phyloP scores from a whole-genome alignment of 2,113 vertebrate species.

The Mesocricetus auratus region DNA sequence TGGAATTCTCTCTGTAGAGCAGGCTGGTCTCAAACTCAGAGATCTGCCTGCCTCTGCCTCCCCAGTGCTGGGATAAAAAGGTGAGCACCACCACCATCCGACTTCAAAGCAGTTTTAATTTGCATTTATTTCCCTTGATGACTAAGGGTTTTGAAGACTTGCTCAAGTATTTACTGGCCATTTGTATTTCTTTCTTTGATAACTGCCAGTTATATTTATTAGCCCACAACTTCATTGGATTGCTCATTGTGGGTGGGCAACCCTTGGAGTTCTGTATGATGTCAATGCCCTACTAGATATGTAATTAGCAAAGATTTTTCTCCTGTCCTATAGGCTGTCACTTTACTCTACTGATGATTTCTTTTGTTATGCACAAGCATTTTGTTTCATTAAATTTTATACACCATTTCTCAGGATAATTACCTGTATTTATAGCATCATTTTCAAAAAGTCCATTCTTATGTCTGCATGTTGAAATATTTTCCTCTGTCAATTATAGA shows the following conservation, averaged over 20 bases:
- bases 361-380: neutral
- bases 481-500: neutral
- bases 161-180: neutral
- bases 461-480: neutral
- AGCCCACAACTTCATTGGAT: neutral
- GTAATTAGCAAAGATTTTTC: neutral
- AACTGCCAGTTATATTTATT: neutral
- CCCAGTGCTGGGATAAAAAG: neutral
- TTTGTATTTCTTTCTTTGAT: neutral
- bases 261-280: neutral
- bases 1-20: neutral
- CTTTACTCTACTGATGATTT: neutral
- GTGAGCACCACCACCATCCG: neutral
- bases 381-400: neutral
- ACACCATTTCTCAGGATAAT: neutral
- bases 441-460: neutral
- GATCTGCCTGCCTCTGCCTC: neutral
- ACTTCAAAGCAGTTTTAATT: neutral
- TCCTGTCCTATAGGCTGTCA: neutral
- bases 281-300: neutral
- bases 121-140: neutral
- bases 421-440: neutral
- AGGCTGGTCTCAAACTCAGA: neutral
- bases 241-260: neutral
- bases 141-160: neutral